A percentile compares a stretch with the other conserved stretches of the same genome.
Conservation (phyloP, 2,113 vertebrate species). For the Varanus komodoensis region DNA sequence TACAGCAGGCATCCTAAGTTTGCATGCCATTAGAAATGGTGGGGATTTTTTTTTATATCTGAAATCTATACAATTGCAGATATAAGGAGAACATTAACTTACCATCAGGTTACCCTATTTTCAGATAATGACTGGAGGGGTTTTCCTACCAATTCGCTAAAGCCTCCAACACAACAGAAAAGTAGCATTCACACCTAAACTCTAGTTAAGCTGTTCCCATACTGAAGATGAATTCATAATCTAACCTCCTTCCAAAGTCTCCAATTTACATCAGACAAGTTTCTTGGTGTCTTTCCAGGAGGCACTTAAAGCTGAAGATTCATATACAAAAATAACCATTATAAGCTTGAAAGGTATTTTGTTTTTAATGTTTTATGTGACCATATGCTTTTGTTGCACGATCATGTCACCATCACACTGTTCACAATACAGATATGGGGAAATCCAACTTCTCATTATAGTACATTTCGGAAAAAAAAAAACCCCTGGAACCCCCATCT, state of each 20-base stretch:
- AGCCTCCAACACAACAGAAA: background rate
- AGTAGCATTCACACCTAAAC: background rate
- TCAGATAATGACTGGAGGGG: too few relatives aligned
- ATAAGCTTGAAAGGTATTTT: background rate
- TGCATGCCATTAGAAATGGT: background rate
- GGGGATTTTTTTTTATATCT: too few relatives aligned
- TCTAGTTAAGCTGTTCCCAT: background rate
- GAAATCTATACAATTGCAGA: background rate
- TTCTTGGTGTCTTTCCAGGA: background rate
- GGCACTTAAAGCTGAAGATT: background rate
- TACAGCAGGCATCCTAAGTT: background rate
- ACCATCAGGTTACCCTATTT: background rate
- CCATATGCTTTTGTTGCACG: background rate
- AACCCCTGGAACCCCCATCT: background rate
- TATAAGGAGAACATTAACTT: background rate
- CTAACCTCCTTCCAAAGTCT: background rate
- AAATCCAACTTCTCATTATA: background rate
- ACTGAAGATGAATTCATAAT: background rate
- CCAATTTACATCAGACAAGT: background rate
- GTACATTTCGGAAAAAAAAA: background rate
- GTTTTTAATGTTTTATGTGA: conserved; percentile 17
- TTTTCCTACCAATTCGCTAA: background rate
- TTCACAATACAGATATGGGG: conserved; percentile 1
- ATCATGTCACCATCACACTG: background rate
- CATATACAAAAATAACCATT: background rate